Base-by-base conservation (phyloP, 2,888 invertebrate species). In the Drosophila greeni region DNA sequence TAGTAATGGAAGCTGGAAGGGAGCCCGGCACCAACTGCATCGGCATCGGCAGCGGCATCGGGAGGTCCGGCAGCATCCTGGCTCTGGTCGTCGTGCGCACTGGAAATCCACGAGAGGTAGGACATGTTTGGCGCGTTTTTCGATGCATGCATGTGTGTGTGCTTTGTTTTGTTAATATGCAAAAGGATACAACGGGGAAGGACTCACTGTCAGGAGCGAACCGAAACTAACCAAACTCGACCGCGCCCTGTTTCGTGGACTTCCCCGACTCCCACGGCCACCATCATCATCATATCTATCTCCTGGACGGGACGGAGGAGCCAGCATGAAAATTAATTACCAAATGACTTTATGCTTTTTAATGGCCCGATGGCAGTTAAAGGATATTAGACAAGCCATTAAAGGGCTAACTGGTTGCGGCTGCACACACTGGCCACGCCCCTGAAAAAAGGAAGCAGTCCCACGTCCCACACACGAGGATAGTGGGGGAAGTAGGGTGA, bases 101-200 rank as follows among this genome's bases (percentile, higher is more conserved):
- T 85, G 85, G 82, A 83, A 86, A 81, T 70, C 56, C 66, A 66
- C 72, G 86, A 84, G 86, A 86, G 85, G 85, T 85, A 85, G 85
- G 85, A 83, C 85, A 85, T 85, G 85, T 85, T 85, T 85, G 86
- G 85, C 86, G 85, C 85, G 86, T 77, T 79, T 84, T 81, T 81
- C 74, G 31, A 31, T 31, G 42, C 52, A 24, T 62, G 48, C 52
- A 57, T 66, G 42, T 26, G 43, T 31, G 49, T 16, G 55, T 6
- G 43, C n/a, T 53, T 24, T 60, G 40, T 52, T 61, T 42, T 42
- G 56, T 49, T 43, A 58, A 67, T 67, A 72, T 69, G 64, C 66
- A 65, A 72, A 73, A 69, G 42, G 45, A 20, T 29, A 51, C 20
- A 51, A 20, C 26, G 33, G 24, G 33, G 26, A 36, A 14, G 29